Conservation (phyloP, 2,113 vertebrate genomes). For the Tympanuchus pallidicinctus region DNA sequence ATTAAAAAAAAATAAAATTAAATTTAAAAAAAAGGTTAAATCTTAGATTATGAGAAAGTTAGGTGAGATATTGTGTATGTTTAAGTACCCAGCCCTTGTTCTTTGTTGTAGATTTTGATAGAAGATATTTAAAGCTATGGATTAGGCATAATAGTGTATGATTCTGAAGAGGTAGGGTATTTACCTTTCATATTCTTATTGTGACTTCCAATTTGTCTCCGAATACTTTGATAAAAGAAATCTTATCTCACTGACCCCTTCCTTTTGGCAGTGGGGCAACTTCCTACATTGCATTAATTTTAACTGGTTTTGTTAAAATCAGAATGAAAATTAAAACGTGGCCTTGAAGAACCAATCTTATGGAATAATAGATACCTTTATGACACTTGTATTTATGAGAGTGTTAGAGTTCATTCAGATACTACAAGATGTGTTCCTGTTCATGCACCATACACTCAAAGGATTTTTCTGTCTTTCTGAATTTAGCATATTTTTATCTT, state of each 20-base stretch:
- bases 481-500: background rate
- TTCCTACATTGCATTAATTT: background rate
- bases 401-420: background rate
- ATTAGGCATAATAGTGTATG: background rate
- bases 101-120: background rate
- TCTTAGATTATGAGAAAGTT: background rate
- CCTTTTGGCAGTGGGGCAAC: background rate
- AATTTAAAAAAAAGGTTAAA: background rate
- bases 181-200: background rate
- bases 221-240: background rate
- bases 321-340: background rate
- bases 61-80: background rate
- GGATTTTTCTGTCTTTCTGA: background rate
- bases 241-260: background rate
- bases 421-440: background rate
- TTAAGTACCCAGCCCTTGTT: background rate
- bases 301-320: background rate
- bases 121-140: background rate
- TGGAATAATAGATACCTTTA: background rate
- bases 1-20: background rate
- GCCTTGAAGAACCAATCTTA: background rate
- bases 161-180: background rate
- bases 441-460: rapidly evolving
- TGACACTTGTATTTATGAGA: background rate
- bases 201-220: background rate